A percentile compares a stretch with the other conserved stretches of the same genome.
Conservation (phyloP, 1,140 invertebrate genomes). For the Heliothis subflexa region DNA sequence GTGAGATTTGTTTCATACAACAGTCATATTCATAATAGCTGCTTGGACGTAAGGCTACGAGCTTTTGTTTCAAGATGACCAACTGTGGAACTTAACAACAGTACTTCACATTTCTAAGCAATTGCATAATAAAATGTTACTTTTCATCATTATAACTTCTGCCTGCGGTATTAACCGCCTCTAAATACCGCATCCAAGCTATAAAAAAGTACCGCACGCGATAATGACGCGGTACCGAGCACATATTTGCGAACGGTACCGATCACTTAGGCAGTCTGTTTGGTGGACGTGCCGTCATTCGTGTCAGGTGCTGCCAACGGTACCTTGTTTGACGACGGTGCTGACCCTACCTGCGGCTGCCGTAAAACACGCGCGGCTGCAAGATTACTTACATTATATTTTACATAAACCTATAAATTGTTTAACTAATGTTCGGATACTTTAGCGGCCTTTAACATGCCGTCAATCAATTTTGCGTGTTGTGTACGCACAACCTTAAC, state of each 20-base stretch:
- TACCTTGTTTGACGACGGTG: slow-evolving; percentile 77
- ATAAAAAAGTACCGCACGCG: slow-evolving; percentile 12
- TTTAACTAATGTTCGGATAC: too few species aligned
- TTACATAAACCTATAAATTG: neutral
- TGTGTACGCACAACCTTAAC: too few species aligned
- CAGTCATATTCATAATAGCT: too few species aligned
- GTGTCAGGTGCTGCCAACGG: slow-evolving; percentile 79
- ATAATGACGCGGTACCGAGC: slow-evolving; percentile 54
- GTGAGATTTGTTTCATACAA: too few species aligned
- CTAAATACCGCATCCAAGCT: slow-evolving; percentile 36
- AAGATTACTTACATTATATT: neutral
- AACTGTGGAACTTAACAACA: too few species aligned
- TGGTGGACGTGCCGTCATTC: slow-evolving; percentile 72
- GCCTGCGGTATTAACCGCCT: neutral
- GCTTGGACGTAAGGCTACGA: too few species aligned
- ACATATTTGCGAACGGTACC: slow-evolving; percentile 76
- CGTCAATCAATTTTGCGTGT: too few species aligned
- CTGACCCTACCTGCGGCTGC: slow-evolving; percentile 68
- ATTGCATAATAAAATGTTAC: too few species aligned
- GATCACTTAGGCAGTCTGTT: slow-evolving; percentile 77
- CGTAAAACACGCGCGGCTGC: slow-evolving; percentile 28
- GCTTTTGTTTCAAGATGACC: too few species aligned
- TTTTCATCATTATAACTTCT: neutral
- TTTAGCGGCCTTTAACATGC: too few species aligned
- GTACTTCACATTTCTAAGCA: too few species aligned